phyloP scores from a whole-genome alignment of 2,113 vertebrate genomes.

The Rhea americana region DNA sequence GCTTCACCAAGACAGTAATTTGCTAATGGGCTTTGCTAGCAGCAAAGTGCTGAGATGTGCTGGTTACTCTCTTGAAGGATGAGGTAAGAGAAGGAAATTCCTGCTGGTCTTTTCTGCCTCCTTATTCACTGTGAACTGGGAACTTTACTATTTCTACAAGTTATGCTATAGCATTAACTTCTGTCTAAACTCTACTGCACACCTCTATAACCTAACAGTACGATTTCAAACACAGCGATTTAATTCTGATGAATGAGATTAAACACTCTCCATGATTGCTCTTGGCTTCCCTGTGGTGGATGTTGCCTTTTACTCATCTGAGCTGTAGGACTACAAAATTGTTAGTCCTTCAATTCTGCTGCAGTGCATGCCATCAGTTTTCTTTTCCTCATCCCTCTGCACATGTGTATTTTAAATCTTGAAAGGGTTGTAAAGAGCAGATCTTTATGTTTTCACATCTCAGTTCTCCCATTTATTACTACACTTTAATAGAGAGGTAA shows the following conservation, averaged over 20 bases:
- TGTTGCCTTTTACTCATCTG: constrained; percentile 15
- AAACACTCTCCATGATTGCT: not conserved
- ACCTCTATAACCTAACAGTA: constrained; percentile 1
- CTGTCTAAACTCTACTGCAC: not conserved
- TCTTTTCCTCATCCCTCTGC: not conserved
- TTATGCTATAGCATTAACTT: not conserved
- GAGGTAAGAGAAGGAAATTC: not conserved
- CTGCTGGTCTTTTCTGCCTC: not conserved
- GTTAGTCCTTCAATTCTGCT: not conserved
- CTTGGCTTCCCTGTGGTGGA: constrained; percentile 6
- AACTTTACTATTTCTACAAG: not conserved
- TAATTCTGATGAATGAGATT: constrained; percentile 48
- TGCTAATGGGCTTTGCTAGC: not conserved
- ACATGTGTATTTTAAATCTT: not conserved
- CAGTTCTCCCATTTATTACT: constrained; percentile 10
- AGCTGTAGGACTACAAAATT: not conserved
- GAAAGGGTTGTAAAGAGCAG: not conserved
- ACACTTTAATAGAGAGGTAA: not conserved
- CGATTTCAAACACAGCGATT: not conserved
- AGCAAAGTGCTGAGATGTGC: not conserved
- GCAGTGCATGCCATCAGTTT: constrained; percentile 11
- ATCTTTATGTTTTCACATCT: not conserved
- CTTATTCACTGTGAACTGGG: rapidly evolving
- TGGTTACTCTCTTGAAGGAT: not conserved
- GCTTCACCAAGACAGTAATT: constrained; percentile 16